phyloP scores from a whole-genome alignment of 2,113 vertebrate genomes.

The Haplochromis burtoni region DNA sequence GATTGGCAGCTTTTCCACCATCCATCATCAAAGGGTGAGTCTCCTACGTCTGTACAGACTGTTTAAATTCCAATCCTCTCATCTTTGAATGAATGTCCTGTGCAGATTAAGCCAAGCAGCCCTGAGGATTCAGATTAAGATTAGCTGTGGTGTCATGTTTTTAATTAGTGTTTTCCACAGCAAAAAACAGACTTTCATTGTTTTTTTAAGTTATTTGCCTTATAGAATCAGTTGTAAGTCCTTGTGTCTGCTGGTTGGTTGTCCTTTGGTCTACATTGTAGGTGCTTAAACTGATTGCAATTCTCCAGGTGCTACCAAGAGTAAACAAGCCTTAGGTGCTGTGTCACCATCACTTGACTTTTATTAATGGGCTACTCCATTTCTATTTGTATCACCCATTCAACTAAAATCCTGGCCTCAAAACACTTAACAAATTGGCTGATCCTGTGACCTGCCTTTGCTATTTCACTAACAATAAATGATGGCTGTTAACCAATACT shows the following conservation, averaged over 20 bases:
- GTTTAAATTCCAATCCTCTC: slow-evolving; percentile 8
- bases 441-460: neutral
- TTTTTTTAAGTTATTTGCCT: neutral
- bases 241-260: neutral
- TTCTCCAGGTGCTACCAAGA: slow-evolving; percentile 1
- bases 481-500: slow-evolving; percentile 2
- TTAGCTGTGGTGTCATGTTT: neutral
- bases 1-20: slow-evolving; percentile 37
- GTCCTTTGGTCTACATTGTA: neutral
- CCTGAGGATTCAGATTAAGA: neutral
- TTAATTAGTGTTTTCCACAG: neutral
- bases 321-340: slow-evolving; percentile 26
- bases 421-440: slow-evolving; percentile 51
- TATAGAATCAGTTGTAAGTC: neutral
- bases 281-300: neutral
- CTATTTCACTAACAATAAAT: neutral
- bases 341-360: slow-evolving; percentile 31
- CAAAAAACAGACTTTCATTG: neutral
- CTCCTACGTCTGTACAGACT: neutral
- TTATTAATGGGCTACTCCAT: slow-evolving; percentile 56
- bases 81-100: neutral
- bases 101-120: neutral
- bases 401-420: slow-evolving; percentile 12
- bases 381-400: slow-evolving; percentile 41
- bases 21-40: slow-evolving; percentile 41